phyloP scores from a whole-genome alignment of 35 echinoderm and acorn worm genomes.

The Antedon bifida region DNA sequence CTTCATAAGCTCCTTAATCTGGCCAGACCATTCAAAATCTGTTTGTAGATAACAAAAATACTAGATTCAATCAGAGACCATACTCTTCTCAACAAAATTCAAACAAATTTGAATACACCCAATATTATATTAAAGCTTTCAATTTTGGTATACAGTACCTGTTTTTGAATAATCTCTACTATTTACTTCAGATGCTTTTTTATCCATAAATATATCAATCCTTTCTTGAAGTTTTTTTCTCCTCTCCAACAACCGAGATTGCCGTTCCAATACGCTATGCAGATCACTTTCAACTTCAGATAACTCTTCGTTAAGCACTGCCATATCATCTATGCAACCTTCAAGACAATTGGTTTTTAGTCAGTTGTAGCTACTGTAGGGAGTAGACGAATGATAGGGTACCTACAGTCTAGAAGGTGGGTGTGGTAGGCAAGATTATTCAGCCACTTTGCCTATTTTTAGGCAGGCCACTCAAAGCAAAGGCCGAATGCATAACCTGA shows the following conservation, averaged over 20 bases:
- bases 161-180: conserved; percentile 25
- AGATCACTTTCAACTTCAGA: conserved; percentile 28
- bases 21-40: conserved; percentile 81
- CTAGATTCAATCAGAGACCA: neutral
- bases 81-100: neutral
- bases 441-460: too few relatives aligned
- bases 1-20: conserved; percentile 40
- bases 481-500: too few relatives aligned
- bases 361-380: neutral
- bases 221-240: conserved; percentile 41
- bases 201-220: conserved; percentile 17
- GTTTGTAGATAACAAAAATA: neutral
- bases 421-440: too few relatives aligned
- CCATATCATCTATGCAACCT: conserved; percentile 4
- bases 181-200: conserved; percentile 6
- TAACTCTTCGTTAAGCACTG: conserved; percentile 22
- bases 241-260: conserved; percentile 24
- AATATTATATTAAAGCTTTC: too few relatives aligned
- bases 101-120: too few relatives aligned
- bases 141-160: conserved; percentile 33
- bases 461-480: too few relatives aligned
- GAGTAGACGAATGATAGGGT: neutral
- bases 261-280: conserved; percentile 27
- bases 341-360: neutral
- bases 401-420: neutral